Evolutionary conservation across 2,113 vertebrate genomes (phyloP), one percentile per base, ranked within the genome.

Genomic region (Abramis brama): DNA sequence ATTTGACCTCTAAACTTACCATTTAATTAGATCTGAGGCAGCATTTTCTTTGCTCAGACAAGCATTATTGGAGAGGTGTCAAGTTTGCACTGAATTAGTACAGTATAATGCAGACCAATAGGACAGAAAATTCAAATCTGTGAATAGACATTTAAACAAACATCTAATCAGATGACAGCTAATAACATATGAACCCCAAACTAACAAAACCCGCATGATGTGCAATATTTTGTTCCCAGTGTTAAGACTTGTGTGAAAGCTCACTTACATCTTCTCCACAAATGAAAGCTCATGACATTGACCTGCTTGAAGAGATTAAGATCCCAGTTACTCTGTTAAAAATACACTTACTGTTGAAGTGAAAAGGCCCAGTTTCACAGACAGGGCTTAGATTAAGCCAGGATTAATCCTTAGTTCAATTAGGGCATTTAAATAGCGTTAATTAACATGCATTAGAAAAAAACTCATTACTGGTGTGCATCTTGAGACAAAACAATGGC

Each of bases 341-440:
- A 88, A 52, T 36, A 36, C 52, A 60, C 33, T 25, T 70, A 85
- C 85, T 85, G 30, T 75, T 86, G 50, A 50, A 57, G 39, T 62
- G 39, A 36, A 47, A 43, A 43, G 7, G 39, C 39, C 39, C 39
- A 43, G 39, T 43, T 43, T 43, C 39, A 43, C 39, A 43, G 7
- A 43, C 39, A 43, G 39, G 39, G 1, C 7, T 8, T 43, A 43
- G 43, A 43, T 43, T 43, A 43, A 43, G 8, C 43, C 8, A 43
- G 43, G 9, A 43, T 43, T 43, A 43, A 2, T 8, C 9, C 43
- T 43, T 43, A 43, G 43, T 43, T 10, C 8, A 43, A 43, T 43
- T 43, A 43, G 43, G 0, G 43, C 9, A 43, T 43, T 43, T 43
- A 9, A 43, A 43, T 43, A 43, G 43, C 43, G 9, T 43, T 10